Base-by-base conservation (phyloP, 2,888 invertebrate genomes). In the Cephus nigrinus region DNA sequence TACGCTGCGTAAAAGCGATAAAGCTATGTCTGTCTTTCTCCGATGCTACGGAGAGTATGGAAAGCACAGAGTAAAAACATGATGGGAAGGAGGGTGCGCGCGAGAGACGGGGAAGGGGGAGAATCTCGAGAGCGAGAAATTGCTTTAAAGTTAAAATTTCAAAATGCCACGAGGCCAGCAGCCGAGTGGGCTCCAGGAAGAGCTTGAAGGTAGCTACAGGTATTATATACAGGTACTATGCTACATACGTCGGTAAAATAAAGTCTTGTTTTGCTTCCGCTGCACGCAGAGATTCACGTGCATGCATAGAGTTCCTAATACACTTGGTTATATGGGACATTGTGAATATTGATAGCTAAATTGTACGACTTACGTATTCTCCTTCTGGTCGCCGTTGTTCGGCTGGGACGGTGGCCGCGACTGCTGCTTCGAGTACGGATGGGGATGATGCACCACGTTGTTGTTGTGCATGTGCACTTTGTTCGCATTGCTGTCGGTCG, bases 401-500 rank as follows among this genome's bases (percentile, higher is more conserved):
- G 88, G 84, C 77, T 88, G 85, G 31, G 86, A 84, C 30, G 87
- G 85, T 75, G 82, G 84, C 33, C 78, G 82, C 23, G 84, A 78
- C 80, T 86, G 87, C 77, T 90, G 90, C 83, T 91, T 91, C 78
- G 88, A 85, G 82, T 91, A 91, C 5, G 91, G 91, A 86, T 91
- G 89, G 23, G 87, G 87, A 82, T 88, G 78, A 55, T 76, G 76
- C n/a, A 78, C 76, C 33, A 88, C 88, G 83, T 90, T 91, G 82
- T 93, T 93, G 88, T 92, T 91, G 89, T 93, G 93, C 81, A 93
- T 92, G 88, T 93, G 93, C 90, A 93, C 94, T 89, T 95, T 93
- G 92, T 95, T 95, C 81, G 95, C 95, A 92, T 95, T 95, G 84
- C 94, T 93, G 92, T 95, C 95, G 90, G 92, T 91, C 76, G 93